phyloP scores from a whole-genome alignment of 2,113 vertebrate genomes.

The Laticauda laticaudata region DNA sequence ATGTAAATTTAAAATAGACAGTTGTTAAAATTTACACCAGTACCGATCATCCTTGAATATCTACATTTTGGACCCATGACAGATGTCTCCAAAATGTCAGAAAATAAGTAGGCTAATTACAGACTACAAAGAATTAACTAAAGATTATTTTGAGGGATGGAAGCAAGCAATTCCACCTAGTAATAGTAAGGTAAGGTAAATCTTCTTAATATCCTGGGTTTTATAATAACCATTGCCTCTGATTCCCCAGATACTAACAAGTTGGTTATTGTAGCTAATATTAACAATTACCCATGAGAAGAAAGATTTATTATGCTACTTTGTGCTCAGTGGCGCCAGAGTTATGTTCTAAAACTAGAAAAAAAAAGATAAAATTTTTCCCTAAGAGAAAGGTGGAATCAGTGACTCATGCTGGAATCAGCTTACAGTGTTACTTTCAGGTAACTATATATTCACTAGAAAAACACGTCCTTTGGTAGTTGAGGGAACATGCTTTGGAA shows the following conservation, averaged over 20 bases:
- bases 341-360: conserved; percentile 26
- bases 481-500: conserved; percentile 19
- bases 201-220: background rate
- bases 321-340: conserved; percentile 32
- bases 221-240: background rate
- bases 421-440: conserved; percentile 24
- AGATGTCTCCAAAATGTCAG: background rate
- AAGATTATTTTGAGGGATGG: background rate
- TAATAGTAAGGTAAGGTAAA: background rate
- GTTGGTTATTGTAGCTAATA: conserved; percentile 34
- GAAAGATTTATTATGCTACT: conserved; percentile 36
- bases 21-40: background rate
- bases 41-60: background rate
- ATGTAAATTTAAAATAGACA: background rate
- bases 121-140: conserved; percentile 10
- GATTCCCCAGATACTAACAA: conserved; percentile 8
- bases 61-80: background rate
- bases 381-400: conserved; percentile 23
- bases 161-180: background rate
- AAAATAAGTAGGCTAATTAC: conserved; percentile 2
- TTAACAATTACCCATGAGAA: conserved; percentile 29
- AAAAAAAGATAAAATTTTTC: conserved; percentile 28
- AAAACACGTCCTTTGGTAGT: conserved; percentile 14
- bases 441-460: conserved; percentile 15
- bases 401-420: conserved; percentile 21